A percentile compares a stretch with the other conserved stretches of the same genome.
phyloP scores from a whole-genome alignment of 35 echinoderm and acorn worm species.

The Holothuria glaberrima region DNA sequence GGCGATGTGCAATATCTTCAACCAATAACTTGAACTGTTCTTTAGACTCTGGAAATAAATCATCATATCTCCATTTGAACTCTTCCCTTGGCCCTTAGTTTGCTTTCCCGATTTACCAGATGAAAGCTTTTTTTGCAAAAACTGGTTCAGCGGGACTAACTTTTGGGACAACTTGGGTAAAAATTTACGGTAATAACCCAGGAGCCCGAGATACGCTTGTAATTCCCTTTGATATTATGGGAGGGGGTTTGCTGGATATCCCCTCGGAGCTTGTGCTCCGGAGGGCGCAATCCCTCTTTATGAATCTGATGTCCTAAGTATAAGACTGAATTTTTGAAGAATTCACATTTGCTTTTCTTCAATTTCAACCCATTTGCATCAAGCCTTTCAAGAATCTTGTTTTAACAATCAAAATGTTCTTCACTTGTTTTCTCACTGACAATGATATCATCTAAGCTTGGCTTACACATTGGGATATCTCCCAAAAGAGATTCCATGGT shows the following conservation, averaged over 20 bases:
- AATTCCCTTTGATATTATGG: constrained; percentile 54
- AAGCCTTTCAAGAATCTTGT: too few species aligned
- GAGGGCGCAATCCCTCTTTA: too few species aligned
- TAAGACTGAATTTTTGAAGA: too few species aligned
- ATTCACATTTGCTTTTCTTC: too few species aligned
- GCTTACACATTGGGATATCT: too few species aligned
- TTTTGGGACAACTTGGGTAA: constrained; percentile 63
- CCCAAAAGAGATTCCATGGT: too few species aligned
- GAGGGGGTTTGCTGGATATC: constrained; percentile 40
- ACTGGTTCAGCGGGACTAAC: constrained; percentile 8
- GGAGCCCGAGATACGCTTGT: constrained; percentile 54
- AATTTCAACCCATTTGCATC: too few species aligned
- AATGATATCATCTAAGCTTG: too few species aligned
- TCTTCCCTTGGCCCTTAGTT: not conserved
- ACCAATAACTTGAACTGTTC: constrained; percentile 34
- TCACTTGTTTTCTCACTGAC: too few species aligned
- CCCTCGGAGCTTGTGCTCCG: too few species aligned
- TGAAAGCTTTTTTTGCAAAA: constrained; percentile 57
- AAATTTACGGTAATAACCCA: constrained; percentile 71
- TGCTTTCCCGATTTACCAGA: constrained; percentile 20
- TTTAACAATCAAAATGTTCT: too few species aligned
- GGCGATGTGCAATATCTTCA: constrained; percentile 28
- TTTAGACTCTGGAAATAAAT: constrained; percentile 18
- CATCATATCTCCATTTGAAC: not conserved
- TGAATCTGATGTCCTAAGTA: too few species aligned